Evolutionary conservation across 2,888 invertebrate genomes (phyloP).

Genomic region (Brachyptera risi): DNA sequence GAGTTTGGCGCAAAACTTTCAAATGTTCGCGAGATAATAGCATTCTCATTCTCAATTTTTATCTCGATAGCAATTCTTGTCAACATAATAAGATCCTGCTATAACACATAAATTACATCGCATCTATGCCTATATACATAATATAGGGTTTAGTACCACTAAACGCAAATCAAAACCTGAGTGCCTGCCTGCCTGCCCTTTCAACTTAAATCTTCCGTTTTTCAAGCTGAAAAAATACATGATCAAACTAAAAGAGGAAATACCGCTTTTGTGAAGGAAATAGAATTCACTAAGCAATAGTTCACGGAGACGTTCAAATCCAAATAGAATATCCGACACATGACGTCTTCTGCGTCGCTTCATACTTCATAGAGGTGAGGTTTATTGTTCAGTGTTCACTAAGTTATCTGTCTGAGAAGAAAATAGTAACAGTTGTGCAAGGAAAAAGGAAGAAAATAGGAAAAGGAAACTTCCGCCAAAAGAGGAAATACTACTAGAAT

Average conservation of each 20-base stretch:
- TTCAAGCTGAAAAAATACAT: constrained; percentile 5
- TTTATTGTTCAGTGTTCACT: not conserved
- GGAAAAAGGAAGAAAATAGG: not conserved
- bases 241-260: not conserved
- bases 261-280: not conserved
- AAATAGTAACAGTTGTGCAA: constrained; percentile 10
- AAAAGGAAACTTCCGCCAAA: not conserved
- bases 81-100: constrained; percentile 17
- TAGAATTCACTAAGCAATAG: too few species aligned
- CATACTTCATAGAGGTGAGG: not conserved
- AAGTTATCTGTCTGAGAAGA: constrained; percentile 18
- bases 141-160: constrained; percentile 1
- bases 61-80: constrained; percentile 13
- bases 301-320: too few species aligned
- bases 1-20: constrained; percentile 11
- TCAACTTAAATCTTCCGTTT: not conserved
- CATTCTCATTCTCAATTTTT: constrained; percentile 4
- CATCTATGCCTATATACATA: constrained; percentile 6
- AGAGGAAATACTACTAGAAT: constrained; percentile 2
- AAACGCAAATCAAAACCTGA: constrained; percentile 9
- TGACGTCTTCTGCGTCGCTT: too few species aligned
- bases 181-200: not conserved
- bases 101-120: constrained; percentile 6
- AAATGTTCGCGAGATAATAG: constrained; percentile 14
- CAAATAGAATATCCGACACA: too few species aligned